A percentile compares a stretch with the other conserved stretches of the same genome.
Conservation (phyloP, 53 echinoderm and acorn worm genomes). For the Henricia sp. region DNA sequence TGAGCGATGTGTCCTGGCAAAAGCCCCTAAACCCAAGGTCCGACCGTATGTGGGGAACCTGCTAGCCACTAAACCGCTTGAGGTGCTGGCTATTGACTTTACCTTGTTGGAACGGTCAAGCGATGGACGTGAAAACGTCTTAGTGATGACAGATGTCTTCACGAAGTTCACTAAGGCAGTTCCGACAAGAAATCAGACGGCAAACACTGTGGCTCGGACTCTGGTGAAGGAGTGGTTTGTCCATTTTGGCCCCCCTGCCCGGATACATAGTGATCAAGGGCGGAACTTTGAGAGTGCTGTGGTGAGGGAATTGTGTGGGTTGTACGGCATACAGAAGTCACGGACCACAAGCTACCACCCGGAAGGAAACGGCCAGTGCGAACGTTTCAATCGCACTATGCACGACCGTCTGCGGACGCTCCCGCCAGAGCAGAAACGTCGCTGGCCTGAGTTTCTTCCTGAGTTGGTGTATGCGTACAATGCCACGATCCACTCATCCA, state of each 20-base stretch:
- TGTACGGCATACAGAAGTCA: conserved; percentile 10
- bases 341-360: conserved; percentile 28
- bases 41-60: conserved; percentile 35
- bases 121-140: conserved; percentile 64
- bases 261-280: conserved; percentile 81
- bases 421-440: not conserved
- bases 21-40: conserved; percentile 47
- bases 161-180: conserved; percentile 76
- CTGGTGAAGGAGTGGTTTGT: conserved; percentile 77
- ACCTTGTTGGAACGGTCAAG: conserved; percentile 59
- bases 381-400: conserved; percentile 44
- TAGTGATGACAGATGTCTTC: conserved; percentile 74
- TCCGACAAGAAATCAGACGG: conserved; percentile 72
- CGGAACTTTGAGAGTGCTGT: conserved; percentile 75
- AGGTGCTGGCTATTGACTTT: conserved; percentile 71
- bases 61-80: conserved; percentile 54
- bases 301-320: conserved; percentile 32
- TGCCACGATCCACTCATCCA: conserved; percentile 19
- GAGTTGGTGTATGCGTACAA: conserved; percentile 26
- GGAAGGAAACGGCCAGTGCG: conserved; percentile 45
- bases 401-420: conserved; percentile 38
- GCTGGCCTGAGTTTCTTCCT: conserved; percentile 11
- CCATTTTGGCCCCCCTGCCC: conserved; percentile 65
- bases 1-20: conserved; percentile 63
- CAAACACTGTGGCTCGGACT: conserved; percentile 65